Evolutionary conservation across 23 tunicate species (phyloP).

Genomic region (Diplosoma virens): DNA sequence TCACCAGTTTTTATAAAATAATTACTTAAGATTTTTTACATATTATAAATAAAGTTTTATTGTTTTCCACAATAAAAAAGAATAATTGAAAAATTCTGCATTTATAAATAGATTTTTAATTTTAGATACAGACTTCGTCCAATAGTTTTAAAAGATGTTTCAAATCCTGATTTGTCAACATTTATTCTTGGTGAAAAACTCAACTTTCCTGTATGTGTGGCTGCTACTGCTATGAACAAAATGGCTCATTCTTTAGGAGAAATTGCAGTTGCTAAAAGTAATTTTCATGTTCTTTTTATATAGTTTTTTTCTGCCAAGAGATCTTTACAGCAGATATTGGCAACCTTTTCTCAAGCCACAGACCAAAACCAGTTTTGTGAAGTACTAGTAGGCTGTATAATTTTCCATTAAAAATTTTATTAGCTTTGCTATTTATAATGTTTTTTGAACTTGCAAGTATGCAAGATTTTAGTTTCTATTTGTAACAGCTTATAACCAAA

Average conservation of each 20-base stretch:
- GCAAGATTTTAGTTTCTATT: background rate
- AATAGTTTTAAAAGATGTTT: slow-evolving; percentile 57
- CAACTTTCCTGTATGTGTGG: slow-evolving; percentile 62
- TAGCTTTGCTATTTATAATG: background rate
- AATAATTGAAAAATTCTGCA: too few species aligned
- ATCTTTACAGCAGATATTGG: too few species aligned
- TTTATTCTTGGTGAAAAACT: slow-evolving; percentile 44
- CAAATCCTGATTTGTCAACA: slow-evolving; percentile 42
- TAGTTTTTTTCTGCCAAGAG: too few species aligned
- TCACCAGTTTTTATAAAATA: too few species aligned
- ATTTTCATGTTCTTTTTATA: too few species aligned
- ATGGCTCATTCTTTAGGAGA: slow-evolving; percentile 68
- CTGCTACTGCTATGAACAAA: slow-evolving; percentile 80
- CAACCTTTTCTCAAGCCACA: too few species aligned
- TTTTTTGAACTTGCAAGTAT: background rate
- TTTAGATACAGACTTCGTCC: slow-evolving; percentile 65
- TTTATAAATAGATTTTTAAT: too few species aligned
- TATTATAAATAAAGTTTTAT: too few species aligned
- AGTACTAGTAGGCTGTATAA: background rate
- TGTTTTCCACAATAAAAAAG: too few species aligned
- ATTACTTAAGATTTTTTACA: too few species aligned
- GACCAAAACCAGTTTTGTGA: background rate
- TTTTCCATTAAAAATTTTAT: background rate
- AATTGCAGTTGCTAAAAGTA: slow-evolving; percentile 63
- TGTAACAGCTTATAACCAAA: background rate